phyloP scores from a whole-genome alignment of 53 echinoderm and acorn worm genomes.

The Apostichopus leukothele region DNA sequence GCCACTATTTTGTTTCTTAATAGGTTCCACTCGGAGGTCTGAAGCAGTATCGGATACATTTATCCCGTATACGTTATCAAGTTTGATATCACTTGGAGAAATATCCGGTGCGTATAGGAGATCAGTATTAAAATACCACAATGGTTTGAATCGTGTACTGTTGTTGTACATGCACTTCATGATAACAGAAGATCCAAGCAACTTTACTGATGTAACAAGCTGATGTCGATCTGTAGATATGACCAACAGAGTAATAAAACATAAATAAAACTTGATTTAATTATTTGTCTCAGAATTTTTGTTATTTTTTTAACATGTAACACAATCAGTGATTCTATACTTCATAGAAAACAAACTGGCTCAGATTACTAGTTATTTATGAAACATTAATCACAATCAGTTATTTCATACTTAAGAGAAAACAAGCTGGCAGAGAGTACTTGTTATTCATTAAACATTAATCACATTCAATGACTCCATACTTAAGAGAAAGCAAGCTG shows the following conservation, averaged over 20 bases:
- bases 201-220: neutral
- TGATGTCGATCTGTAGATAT: neutral
- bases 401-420: no score
- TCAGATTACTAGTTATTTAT: no score
- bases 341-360: no score
- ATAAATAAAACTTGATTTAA: no score
- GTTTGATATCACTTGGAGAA: neutral
- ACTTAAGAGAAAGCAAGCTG: no score
- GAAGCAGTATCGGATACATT: neutral
- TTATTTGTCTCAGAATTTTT: no score
- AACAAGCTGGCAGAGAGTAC: no score
- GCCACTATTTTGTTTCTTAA: neutral
- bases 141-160: neutral
- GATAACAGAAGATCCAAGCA: neutral
- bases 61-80: neutral
- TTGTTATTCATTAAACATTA: no score
- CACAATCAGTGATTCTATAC: no score
- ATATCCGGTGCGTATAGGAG: neutral
- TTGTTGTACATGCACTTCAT: neutral
- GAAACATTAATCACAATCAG: no score
- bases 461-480: no score
- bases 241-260: neutral
- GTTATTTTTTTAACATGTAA: no score
- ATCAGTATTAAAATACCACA: neutral
- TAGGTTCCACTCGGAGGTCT: neutral